Evolutionary conservation across 2,888 invertebrate genomes (phyloP).

Genomic region (Aphidoletes aphidimyza): DNA sequence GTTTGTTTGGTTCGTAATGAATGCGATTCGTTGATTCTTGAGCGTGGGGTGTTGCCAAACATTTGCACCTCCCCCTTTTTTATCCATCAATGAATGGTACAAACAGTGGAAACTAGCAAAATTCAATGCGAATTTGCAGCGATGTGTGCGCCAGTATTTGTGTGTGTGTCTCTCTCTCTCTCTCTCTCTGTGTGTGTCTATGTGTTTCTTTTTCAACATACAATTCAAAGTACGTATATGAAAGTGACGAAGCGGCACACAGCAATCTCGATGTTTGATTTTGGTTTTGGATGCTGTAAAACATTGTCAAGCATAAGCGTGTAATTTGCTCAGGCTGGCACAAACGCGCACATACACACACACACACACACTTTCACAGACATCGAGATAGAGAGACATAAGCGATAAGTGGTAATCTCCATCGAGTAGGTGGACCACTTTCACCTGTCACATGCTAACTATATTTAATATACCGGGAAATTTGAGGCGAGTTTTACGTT

Average conservation of each 20-base stretch:
- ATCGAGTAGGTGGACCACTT: slow-evolving; percentile 10
- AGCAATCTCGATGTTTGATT: too few relatives aligned
- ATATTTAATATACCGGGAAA: not conserved
- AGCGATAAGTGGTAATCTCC: not conserved
- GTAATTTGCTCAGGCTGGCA: too few relatives aligned
- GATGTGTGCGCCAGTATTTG: too few relatives aligned
- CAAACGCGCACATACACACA: too few relatives aligned
- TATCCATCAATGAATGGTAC: not conserved
- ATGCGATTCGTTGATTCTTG: slow-evolving; percentile 19
- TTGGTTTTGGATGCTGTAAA: too few relatives aligned
- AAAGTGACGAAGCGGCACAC: too few relatives aligned
- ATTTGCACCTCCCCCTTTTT: slow-evolving; percentile 11
- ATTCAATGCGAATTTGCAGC: not conserved
- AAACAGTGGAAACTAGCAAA: not conserved
- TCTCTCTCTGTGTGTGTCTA: too few relatives aligned
- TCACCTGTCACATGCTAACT: not conserved
- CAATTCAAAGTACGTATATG: too few relatives aligned
- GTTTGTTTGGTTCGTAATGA: not conserved
- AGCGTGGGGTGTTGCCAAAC: slow-evolving; percentile 14
- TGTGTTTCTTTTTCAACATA: too few relatives aligned
- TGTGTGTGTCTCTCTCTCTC: too few relatives aligned
- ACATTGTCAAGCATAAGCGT: too few relatives aligned
- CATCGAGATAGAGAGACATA: not conserved
- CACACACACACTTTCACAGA: too few relatives aligned
- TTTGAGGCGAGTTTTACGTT: not conserved